A percentile compares a stretch with the other conserved stretches of the same genome.
phyloP scores from a whole-genome alignment of 2,113 vertebrate genomes.

The Oenanthe melanoleuca region DNA sequence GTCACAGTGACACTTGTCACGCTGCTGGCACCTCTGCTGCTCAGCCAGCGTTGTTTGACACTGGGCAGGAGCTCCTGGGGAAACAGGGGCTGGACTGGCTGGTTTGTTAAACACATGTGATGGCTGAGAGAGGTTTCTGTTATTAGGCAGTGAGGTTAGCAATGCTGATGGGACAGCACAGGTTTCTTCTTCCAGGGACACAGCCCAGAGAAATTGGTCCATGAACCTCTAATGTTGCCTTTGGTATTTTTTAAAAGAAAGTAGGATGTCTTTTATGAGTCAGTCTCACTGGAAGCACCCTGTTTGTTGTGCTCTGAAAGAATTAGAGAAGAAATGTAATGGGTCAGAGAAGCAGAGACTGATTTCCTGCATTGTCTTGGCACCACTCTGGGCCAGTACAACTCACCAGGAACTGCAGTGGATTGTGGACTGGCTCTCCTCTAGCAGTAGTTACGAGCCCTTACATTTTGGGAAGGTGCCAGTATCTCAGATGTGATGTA shows the following conservation, averaged over 20 bases:
- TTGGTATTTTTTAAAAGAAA: not conserved
- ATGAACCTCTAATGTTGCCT: not conserved
- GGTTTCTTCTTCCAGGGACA: not conserved
- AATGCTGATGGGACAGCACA: not conserved
- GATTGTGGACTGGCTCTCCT: not conserved
- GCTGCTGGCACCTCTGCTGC: not conserved
- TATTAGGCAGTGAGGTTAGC: not conserved
- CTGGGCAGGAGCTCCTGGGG: not conserved
- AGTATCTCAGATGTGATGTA: not conserved
- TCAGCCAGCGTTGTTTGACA: not conserved
- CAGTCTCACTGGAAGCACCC: not conserved
- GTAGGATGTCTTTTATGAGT: not conserved
- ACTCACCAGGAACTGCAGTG: not conserved
- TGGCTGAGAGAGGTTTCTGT: not conserved
- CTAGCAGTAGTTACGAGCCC: not conserved
- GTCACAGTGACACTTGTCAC: accelerated
- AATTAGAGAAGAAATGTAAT: accelerated
- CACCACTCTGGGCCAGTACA: not conserved
- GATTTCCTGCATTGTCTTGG: not conserved
- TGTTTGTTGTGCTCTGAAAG: not conserved
- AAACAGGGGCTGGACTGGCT: not conserved
- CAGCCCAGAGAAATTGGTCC: not conserved
- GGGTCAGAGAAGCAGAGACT: not conserved
- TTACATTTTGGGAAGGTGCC: not conserved
- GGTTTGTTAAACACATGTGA: accelerated